A percentile compares a stretch with the other conserved stretches of the same genome.
These are phyloP conservation scores for Seladonia tumulorum DNA, from an alignment of 2,888 invertebrate species.

Conservation along the genomic window DNA sequence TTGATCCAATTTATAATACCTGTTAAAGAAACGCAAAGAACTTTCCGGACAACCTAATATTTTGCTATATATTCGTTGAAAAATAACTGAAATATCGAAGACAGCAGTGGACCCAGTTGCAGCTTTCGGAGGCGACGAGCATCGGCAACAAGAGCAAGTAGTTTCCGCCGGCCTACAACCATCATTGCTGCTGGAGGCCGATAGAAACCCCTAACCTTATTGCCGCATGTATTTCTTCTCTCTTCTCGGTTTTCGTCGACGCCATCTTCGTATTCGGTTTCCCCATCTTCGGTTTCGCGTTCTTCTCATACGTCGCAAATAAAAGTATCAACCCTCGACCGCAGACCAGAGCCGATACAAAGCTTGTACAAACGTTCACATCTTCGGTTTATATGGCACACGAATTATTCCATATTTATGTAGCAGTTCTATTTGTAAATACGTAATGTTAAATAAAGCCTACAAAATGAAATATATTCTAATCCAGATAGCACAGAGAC, in stretches of 20 bases:
- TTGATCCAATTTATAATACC: no score
- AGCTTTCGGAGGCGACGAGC: slow-evolving; percentile 66
- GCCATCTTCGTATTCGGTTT: slow-evolving; percentile 18
- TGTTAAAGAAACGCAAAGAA: no score
- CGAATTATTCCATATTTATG: no score
- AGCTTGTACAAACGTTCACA: not conserved
- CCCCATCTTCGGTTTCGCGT: not conserved
- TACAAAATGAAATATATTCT: no score
- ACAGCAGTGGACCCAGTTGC: not conserved
- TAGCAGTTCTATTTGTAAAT: no score
- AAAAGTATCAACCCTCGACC: not conserved
- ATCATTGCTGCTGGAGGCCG: slow-evolving; percentile 94
- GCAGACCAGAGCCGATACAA: not conserved
- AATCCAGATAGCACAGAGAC: no score
- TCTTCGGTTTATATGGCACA: no score
- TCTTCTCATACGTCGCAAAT: not conserved
- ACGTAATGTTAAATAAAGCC: no score
- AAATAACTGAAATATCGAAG: slow-evolving; percentile 30
- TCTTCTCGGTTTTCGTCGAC: not conserved
- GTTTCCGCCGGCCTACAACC: slow-evolving; percentile 98
- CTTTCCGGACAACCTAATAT: no score
- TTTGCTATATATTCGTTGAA: not conserved
- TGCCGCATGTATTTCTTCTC: slow-evolving; percentile 40
- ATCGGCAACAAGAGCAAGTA: slow-evolving; percentile 89
- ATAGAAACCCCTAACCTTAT: slow-evolving; percentile 93